Conservation (phyloP, 2,888 invertebrate species). For the Apotomis betuletana region DNA sequence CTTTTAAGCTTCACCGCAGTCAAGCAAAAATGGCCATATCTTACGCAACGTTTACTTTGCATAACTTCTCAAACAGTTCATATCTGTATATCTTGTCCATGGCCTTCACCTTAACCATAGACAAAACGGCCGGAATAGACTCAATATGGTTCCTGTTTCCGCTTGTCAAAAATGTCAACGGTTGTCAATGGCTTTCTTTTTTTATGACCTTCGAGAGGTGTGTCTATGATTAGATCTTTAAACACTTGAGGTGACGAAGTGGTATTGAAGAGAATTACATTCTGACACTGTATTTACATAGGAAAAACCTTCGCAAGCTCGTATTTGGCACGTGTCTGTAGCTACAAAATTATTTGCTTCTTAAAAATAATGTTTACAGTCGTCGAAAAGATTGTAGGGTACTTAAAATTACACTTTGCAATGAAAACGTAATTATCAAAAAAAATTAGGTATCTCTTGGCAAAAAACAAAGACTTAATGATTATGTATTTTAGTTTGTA, state of each 20-base stretch:
- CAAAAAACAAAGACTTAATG: no score
- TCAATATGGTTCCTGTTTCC: slow-evolving; percentile 69
- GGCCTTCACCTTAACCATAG: slow-evolving; percentile 64
- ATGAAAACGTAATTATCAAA: no score
- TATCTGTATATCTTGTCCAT: slow-evolving; percentile 18
- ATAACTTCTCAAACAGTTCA: slow-evolving; percentile 1
- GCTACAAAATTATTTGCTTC: no score
- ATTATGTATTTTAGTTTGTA: no score
- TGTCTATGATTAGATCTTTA: slow-evolving; percentile 33
- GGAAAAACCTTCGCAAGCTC: slow-evolving; percentile 9
- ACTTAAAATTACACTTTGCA: no score
- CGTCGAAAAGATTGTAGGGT: no score
- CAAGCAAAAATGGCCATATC: background rate
- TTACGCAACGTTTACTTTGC: slow-evolving; percentile 25
- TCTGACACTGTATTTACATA: slow-evolving; percentile 15
- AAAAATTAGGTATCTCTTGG: no score
- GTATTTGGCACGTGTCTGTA: background rate
- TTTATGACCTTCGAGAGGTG: slow-evolving; percentile 42
- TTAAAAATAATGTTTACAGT: no score
- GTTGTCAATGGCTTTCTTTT: slow-evolving; percentile 70
- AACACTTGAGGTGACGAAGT: slow-evolving; percentile 39
- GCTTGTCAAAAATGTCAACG: slow-evolving; percentile 58
- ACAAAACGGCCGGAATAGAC: slow-evolving; percentile 58
- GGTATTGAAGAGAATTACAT: slow-evolving; percentile 26
- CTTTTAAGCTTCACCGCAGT: background rate